Evolutionary conservation across 2,888 invertebrate species (phyloP), one percentile per base, ranked within the genome.

Genomic region (Ctena decussata): DNA sequence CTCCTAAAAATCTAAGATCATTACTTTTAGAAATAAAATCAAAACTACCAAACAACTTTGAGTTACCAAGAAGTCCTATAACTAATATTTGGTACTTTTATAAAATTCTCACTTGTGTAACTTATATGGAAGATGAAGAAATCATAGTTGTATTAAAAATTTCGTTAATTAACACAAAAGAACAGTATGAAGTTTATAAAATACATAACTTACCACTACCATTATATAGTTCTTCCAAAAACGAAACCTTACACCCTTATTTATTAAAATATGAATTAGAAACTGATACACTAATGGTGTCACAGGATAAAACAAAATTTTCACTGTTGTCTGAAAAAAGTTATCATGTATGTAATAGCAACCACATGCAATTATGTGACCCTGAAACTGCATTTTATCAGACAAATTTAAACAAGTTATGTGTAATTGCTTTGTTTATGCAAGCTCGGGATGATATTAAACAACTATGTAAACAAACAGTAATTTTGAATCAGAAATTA

Each of bases 31-130:
- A 77, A 8, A 65, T 82, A n/a, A 15, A 81, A 76, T 15, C 46
- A 30, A 76, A 77, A 77, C n/a, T 53, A 41, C 78, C 77, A n/a
- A 49, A 46, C 32, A 78, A 60, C 27, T 46, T 78, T 37, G 37
- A 74, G 74, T 49, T 82, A 46, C 69, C 75, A 39, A 53, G 8
- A 39, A 74, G 74, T 46, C 82, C 82, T 18, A 46, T 24, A 24
- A 70, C 21, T 18, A 37, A 82, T 24, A 82, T 78, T 39, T 82
- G 82, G 82, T 72, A 78, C 53, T 78, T 78, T 70, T 82, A 78
- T 57, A 74, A 82, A 35, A 72, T 24, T 27, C 27, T 77, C 18
- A 37, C 78, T 18, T 74, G 60, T 57, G 8, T 82, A 27, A 37
- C 78, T 24, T 74, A 74, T 57, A 12, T 82, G 21, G 44, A 77